Conservation (phyloP, 64 coral and sea anemone genomes). For the Actinia tenebrosa region DNA sequence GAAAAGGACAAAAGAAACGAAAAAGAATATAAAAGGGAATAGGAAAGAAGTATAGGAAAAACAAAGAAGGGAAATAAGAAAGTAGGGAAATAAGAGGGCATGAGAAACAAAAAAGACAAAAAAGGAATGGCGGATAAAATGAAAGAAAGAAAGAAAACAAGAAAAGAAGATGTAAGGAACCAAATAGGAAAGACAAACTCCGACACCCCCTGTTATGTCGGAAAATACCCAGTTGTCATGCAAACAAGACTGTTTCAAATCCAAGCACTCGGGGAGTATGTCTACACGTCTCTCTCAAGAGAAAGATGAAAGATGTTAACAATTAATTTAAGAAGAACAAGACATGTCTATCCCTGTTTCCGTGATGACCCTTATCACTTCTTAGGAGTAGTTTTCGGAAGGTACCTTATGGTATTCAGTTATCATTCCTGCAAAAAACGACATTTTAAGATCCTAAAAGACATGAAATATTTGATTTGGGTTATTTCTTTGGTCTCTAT, state of each 20-base stretch:
- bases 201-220: background rate
- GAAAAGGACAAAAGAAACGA: background rate
- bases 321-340: background rate
- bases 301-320: background rate
- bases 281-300: background rate
- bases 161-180: too few species aligned
- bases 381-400: background rate
- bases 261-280: background rate
- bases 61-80: background rate
- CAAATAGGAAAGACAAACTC: too few species aligned
- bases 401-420: too few species aligned
- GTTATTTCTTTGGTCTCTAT: too few species aligned
- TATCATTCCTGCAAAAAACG: too few species aligned
- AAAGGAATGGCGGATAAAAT: too few species aligned
- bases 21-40: too few species aligned
- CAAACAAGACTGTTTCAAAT: background rate
- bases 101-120: too few species aligned
- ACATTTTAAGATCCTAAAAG: too few species aligned
- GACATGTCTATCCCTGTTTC: background rate
- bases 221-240: background rate
- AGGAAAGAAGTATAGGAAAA: background rate
- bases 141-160: too few species aligned
- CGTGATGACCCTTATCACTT: background rate
- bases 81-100: background rate
- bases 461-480: too few species aligned